A percentile compares a stretch with the other conserved stretches of the same genome.
phyloP scores from a whole-genome alignment of 2,888 invertebrate genomes.

The Macrosoma leucophasiata region DNA sequence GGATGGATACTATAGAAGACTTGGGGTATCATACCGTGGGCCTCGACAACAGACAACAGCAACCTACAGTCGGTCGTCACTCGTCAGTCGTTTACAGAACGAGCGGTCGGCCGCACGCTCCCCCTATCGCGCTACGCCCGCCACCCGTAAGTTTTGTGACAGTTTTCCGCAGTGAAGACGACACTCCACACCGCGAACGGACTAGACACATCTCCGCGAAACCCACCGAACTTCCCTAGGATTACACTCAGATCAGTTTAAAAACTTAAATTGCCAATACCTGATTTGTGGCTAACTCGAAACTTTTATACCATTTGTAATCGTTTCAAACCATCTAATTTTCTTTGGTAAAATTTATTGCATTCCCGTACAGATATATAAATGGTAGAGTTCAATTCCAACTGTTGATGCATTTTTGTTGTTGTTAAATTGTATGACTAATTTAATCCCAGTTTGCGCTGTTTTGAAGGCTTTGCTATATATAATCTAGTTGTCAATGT shows the following conservation, averaged over 20 bases:
- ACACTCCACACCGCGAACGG: conserved; percentile 34
- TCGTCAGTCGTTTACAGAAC: conserved; percentile 44
- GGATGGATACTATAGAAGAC: not conserved
- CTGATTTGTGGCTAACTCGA: conserved; percentile 18
- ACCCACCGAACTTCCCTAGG: conserved; percentile 15
- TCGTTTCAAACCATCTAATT: no score
- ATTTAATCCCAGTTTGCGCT: conserved; percentile 20
- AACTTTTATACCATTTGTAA: no score
- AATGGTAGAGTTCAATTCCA: no score
- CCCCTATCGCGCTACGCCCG: conserved; percentile 27
- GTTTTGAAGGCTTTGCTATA: conserved; percentile 24
- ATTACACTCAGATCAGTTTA: conserved; percentile 27
- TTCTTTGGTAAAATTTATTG: no score
- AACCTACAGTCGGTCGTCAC: conserved; percentile 15
- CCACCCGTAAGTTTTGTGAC: conserved; percentile 61
- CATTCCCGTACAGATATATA: no score
- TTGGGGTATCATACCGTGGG: not conserved
- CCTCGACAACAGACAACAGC: no score
- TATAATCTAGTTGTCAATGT: conserved; percentile 44
- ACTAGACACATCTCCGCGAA: conserved; percentile 4
- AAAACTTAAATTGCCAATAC: conserved; percentile 41
- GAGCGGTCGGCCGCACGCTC: conserved; percentile 45
- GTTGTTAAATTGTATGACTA: no score
- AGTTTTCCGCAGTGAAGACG: conserved; percentile 35
- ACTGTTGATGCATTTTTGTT: no score